phyloP scores from a whole-genome alignment of 2,888 invertebrate species.

The Lasius platythorax region DNA sequence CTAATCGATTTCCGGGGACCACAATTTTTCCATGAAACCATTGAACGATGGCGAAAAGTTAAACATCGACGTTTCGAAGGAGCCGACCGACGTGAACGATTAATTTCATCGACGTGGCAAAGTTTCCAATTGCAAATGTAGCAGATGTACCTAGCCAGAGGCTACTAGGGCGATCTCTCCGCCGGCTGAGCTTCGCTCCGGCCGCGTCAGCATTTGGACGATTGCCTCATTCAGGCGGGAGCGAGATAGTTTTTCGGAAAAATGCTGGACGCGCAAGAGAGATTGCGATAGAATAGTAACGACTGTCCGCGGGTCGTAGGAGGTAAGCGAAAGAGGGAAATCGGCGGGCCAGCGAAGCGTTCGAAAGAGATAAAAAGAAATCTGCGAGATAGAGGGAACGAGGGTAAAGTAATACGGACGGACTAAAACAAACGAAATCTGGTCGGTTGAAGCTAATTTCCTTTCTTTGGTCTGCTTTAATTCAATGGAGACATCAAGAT shows the following conservation, averaged over 20 bases:
- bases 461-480: slow-evolving; percentile 61
- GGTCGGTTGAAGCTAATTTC: slow-evolving; percentile 76
- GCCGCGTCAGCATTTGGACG: slow-evolving; percentile 79
- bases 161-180: slow-evolving; percentile 59
- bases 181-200: slow-evolving; percentile 56
- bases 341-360: slow-evolving; percentile 44
- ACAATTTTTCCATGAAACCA: not conserved
- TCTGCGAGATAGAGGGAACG: slow-evolving; percentile 50
- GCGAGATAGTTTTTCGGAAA: slow-evolving; percentile 78
- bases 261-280: slow-evolving; percentile 80
- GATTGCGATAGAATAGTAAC: slow-evolving; percentile 77
- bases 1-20: not conserved
- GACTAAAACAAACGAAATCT: slow-evolving; percentile 72
- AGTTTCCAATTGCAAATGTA: slow-evolving; percentile 78
- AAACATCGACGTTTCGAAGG: slow-evolving; percentile 58
- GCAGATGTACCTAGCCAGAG: slow-evolving; percentile 68
- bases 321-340: slow-evolving; percentile 31
- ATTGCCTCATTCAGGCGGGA: slow-evolving; percentile 72
- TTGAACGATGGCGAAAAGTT: not conserved
- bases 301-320: slow-evolving; percentile 42
- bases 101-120: slow-evolving; percentile 67
- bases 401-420: slow-evolving; percentile 59
- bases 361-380: slow-evolving; percentile 58
- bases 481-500: slow-evolving; percentile 51
- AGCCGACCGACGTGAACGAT: slow-evolving; percentile 58